Percentiles rank a stretch among this genome's conserved stretches.
phyloP scores from a whole-genome alignment of 2,888 invertebrate genomes.

The Shargacucullia verbasci region DNA sequence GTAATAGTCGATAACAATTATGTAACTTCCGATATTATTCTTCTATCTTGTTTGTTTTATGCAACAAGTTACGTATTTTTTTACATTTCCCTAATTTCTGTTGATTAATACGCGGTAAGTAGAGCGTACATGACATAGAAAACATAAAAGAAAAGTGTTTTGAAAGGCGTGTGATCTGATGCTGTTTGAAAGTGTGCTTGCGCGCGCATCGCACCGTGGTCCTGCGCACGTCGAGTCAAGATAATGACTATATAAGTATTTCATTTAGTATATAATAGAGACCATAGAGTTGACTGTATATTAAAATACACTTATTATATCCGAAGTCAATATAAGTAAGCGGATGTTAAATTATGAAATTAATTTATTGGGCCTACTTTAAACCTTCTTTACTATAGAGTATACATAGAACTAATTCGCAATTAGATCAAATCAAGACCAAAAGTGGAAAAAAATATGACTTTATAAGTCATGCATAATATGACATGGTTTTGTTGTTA shows the following conservation, averaged over 20 bases:
- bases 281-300: too few species aligned
- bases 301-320: too few species aligned
- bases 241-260: not conserved
- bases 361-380: too few species aligned
- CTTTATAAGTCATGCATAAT: conserved; percentile 18
- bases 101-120: conserved; percentile 19
- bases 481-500: conserved; percentile 40
- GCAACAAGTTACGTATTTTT: conserved; percentile 58
- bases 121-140: conserved; percentile 21
- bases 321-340: too few species aligned
- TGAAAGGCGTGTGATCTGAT: conserved; percentile 17
- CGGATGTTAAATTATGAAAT: too few species aligned
- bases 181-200: conserved; percentile 33
- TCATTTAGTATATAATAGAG: not conserved
- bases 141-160: conserved; percentile 22
- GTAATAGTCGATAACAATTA: conserved; percentile 75
- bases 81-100: conserved; percentile 30
- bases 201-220: conserved; percentile 1
- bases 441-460: not conserved
- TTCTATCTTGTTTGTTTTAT: conserved; percentile 70
- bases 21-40: conserved; percentile 73
- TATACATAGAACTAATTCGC: not conserved
- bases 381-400: too few species aligned
- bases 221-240: not conserved
- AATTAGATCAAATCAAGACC: not conserved